Conservation (phyloP, 2,888 invertebrate species). For the Tipula helvola region DNA sequence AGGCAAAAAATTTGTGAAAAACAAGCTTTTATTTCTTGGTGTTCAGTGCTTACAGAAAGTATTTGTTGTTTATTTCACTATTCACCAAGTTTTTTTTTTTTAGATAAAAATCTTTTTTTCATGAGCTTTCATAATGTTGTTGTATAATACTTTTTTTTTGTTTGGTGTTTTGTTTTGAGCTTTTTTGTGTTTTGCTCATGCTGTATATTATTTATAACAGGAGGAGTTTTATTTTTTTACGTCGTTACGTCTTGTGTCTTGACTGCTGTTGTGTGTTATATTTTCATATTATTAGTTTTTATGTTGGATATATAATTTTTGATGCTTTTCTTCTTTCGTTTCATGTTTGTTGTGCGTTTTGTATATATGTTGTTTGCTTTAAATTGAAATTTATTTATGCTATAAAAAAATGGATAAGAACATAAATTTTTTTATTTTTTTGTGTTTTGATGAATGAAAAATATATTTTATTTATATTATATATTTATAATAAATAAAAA, state of each 20-base stretch:
- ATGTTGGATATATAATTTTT: not conserved
- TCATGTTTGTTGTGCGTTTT: not conserved
- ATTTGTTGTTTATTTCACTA: not conserved
- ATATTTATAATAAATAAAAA: not conserved
- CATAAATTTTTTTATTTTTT: not conserved
- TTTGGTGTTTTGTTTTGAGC: not conserved
- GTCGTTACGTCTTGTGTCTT: not conserved
- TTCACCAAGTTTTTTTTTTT: not conserved
- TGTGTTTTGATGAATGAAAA: not conserved
- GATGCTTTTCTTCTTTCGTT: not conserved
- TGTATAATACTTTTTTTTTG: not conserved
- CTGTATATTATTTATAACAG: not conserved
- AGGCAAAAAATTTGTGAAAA: not conserved
- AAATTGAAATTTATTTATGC: not conserved
- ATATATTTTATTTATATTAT: not conserved
- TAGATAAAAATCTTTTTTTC: not conserved
- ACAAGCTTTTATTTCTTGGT: not conserved
- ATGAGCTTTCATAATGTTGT: not conserved
- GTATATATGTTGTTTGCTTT: not conserved
- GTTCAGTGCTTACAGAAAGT: not conserved
- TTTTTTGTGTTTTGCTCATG: not conserved
- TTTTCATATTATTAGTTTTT: not conserved
- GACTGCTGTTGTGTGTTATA: not conserved
- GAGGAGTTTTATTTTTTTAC: not conserved
- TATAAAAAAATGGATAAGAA: not conserved